Conservation (phyloP, 2,113 vertebrate genomes). For the Cairina moschata region DNA sequence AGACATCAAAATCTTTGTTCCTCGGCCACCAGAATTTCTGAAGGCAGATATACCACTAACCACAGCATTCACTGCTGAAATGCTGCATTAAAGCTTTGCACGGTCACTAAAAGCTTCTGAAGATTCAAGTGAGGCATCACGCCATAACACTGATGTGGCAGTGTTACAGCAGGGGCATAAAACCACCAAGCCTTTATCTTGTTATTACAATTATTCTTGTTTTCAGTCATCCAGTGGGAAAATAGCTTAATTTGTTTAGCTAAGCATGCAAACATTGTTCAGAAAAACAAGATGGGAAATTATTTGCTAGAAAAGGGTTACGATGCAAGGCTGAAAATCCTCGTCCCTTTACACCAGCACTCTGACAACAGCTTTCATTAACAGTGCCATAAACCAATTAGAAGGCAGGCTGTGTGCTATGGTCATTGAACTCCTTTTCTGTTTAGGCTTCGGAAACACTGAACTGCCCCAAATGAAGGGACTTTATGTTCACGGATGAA, state of each 20-base stretch:
- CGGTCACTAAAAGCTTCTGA: neutral
- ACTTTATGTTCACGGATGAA: neutral
- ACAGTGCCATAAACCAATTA: conserved; percentile 16
- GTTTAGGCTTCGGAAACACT: neutral
- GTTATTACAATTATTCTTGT: conserved; percentile 41
- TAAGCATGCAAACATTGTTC: conserved; percentile 22
- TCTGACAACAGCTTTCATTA: conserved; percentile 12
- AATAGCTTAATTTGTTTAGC: conserved; percentile 40
- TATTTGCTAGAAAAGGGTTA: neutral
- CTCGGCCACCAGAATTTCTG: neutral
- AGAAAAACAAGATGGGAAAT: conserved; percentile 5
- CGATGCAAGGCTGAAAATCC: neutral
- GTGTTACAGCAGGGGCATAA: neutral
- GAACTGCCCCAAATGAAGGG: neutral
- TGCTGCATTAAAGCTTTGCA: neutral
- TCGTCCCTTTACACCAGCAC: neutral
- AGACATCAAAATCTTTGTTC: neutral
- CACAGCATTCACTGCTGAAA: neutral
- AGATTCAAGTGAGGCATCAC: neutral
- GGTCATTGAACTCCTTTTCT: neutral
- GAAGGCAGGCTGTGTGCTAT: neutral
- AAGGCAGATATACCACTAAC: neutral
- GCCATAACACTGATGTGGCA: neutral
- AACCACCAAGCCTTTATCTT: neutral
- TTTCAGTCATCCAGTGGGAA: conserved; percentile 41